A percentile compares a stretch with the other conserved stretches of the same genome.
phyloP scores from a whole-genome alignment of 1,140 invertebrate genomes.

The Saccostrea cuccullata region DNA sequence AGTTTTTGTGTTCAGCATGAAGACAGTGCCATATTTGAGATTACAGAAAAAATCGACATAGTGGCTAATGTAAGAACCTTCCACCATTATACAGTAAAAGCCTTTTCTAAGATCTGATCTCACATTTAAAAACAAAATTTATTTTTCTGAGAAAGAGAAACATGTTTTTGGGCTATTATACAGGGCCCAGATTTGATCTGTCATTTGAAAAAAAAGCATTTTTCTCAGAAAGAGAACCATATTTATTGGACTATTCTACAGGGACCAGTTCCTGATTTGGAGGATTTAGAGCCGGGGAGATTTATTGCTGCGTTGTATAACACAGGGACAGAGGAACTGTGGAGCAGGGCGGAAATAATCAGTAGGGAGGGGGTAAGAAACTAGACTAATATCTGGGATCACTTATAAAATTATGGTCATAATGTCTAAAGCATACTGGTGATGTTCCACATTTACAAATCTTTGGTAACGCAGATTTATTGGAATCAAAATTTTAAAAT shows the following conservation, averaged over 20 bases:
- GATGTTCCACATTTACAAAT: no score
- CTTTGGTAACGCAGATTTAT: no score
- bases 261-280: background rate
- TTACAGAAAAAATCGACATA: background rate
- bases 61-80: constrained; percentile 6
- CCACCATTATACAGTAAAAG: no score
- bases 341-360: constrained; percentile 49
- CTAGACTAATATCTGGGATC: no score
- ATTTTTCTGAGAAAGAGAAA: no score
- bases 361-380: constrained; percentile 40
- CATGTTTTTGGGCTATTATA: background rate
- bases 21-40: constrained; percentile 30
- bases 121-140: no score
- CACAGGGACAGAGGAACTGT: constrained; percentile 10
- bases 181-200: no score
- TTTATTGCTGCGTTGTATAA: constrained; percentile 48
- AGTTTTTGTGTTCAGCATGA: constrained; percentile 50
- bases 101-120: no score
- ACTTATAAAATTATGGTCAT: no score
- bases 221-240: background rate
- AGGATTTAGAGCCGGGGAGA: constrained; percentile 35
- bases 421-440: no score
- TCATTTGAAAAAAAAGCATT: no score
- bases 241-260: constrained; percentile 1
- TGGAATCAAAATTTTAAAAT: no score